A percentile compares a stretch with the other conserved stretches of the same genome.
Conservation (phyloP, 1,140 invertebrate species). For the Leptopilina clavipes region DNA sequence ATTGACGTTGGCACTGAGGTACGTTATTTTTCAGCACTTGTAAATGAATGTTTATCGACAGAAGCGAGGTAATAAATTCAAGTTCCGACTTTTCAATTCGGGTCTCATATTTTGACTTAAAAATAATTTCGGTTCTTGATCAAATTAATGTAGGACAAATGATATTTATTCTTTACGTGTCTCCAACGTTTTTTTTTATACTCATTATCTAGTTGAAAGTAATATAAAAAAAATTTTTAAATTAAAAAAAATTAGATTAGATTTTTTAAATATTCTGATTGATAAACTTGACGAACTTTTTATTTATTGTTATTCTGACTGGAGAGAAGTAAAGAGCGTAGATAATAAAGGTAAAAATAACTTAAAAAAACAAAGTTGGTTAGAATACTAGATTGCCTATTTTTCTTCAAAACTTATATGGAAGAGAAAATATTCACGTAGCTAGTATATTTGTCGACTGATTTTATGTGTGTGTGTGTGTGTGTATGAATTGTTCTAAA, state of each 20-base stretch:
- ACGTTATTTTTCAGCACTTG: neutral
- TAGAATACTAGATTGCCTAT: constrained; percentile 21
- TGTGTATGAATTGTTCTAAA: neutral
- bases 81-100: constrained; percentile 32
- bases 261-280: neutral
- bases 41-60: neutral
- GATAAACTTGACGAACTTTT: neutral
- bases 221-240: neutral
- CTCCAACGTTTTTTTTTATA: neutral
- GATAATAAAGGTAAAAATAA: constrained; percentile 11
- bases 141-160: neutral
- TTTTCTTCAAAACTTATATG: constrained; percentile 28
- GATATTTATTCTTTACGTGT: neutral
- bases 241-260: neutral
- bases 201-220: no score
- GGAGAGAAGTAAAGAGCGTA: constrained; percentile 10
- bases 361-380: neutral
- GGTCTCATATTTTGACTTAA: neutral
- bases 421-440: constrained; percentile 13
- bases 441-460: constrained; percentile 24
- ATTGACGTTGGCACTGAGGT: neutral
- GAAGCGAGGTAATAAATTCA: constrained; percentile 11
- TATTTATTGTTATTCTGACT: neutral
- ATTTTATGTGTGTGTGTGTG: constrained; percentile 1
- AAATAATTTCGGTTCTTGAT: neutral